Base-by-base conservation (phyloP, 2,888 invertebrate species). In the Frankliniella intonsa region DNA sequence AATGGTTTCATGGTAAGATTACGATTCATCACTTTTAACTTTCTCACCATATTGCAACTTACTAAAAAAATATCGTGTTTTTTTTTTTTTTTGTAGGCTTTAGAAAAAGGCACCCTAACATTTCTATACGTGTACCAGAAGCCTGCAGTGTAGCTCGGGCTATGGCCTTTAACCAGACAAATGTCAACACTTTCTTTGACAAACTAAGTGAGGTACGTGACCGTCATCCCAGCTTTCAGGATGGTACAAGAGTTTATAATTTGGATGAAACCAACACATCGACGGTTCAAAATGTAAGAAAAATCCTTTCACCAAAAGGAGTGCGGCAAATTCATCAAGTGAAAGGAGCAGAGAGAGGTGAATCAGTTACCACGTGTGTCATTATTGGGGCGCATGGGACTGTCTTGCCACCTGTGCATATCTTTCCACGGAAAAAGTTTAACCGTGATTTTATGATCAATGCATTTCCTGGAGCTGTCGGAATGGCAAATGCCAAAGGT, bases 361-460 rank as follows among this genome's bases (percentile, higher is more conserved):
- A 85, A n/a, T 84, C 87, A 25, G 86, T 86, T 69, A 88, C 87
- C n/a, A 86, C 86, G 11, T 85, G 86, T 82, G 85, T 85, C 81
- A 86, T 86, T 25, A 83, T 88, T 14, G 84, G 83, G 82, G 87
- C 87, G 10, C 84, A 84, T 83, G 86, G 86, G 51, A 83, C 84
- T 27, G 81, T 83, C 19, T 83, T 87, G 80, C 87, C 86, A 83
- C 82, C 82, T 82, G 79, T 83, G 83, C 83, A 81, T 83, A 65
- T 85, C 83, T 76, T 85, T 81, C 84, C 81, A 80, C 27, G 83
- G 84, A 80, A 81, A 19, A 86, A 86, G 85, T 86, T 86, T 85
- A 85, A 83, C 80, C 80, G 12, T 76, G 84, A 85, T 62, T 84
- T 87, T 81, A 85, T 87, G 84, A 85, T 83, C 84, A 86, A 85